Conservation (phyloP, 2,113 vertebrate species). For the Rhodinocichla rosea region DNA sequence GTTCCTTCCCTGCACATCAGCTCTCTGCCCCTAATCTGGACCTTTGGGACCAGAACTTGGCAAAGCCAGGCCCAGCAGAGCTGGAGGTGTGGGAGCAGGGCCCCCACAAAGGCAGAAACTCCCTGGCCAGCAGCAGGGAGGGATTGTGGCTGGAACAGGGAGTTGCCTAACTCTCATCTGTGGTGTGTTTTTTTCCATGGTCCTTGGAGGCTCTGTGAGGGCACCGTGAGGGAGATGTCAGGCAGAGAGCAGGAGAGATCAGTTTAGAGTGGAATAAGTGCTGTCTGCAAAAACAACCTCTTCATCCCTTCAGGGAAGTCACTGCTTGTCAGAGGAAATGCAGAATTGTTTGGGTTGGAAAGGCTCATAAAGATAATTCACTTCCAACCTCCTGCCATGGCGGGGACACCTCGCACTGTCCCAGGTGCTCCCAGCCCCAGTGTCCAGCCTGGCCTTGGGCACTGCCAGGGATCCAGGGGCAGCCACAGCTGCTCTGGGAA, state of each 20-base stretch:
- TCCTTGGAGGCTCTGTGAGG: background rate
- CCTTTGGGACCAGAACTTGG: background rate
- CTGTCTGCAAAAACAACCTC: background rate
- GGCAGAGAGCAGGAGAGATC: background rate
- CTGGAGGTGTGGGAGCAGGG: background rate
- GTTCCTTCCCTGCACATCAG: background rate
- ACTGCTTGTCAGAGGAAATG: background rate
- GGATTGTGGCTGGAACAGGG: background rate
- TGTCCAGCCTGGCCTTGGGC: background rate
- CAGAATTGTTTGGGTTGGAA: background rate
- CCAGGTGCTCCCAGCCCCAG: background rate
- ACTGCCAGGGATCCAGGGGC: background rate
- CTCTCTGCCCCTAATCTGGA: background rate
- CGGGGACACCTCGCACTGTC: background rate
- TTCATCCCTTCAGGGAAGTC: background rate
- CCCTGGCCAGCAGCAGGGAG: background rate
- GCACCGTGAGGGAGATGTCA: background rate
- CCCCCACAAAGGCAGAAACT: rapidly evolving
- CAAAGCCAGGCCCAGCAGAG: background rate
- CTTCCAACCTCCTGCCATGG: background rate
- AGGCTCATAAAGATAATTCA: background rate
- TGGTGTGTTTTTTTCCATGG: background rate
- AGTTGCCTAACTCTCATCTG: background rate
- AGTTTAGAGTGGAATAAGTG: background rate
- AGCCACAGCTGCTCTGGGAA: background rate